Conservation (phyloP, 2,797 vertebrate genomes). For the Sardinella longiceps region DNA sequence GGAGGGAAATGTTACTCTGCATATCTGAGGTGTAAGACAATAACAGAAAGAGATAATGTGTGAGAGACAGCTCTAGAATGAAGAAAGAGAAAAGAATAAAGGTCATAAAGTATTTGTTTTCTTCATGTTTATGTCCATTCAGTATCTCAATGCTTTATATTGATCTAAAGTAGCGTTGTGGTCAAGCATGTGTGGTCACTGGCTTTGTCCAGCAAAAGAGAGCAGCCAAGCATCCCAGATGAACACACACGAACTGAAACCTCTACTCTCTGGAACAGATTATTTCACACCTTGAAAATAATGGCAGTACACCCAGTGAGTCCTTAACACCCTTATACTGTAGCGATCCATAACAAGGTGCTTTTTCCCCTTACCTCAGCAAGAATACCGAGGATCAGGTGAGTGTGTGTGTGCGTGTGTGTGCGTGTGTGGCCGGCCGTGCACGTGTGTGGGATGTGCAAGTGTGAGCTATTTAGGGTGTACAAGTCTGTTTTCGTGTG, state of each 20-base stretch:
- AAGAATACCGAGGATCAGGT: background rate
- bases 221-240: too few relatives aligned
- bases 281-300: background rate
- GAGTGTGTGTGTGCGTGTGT: background rate
- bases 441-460: background rate
- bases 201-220: too few relatives aligned
- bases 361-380: background rate
- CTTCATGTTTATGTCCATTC: background rate
- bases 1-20: too few relatives aligned
- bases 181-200: too few relatives aligned
- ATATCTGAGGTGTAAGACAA: too few relatives aligned
- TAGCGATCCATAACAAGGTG: background rate
- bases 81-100: background rate
- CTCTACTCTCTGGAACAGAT: background rate
- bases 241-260: background rate
- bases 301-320: background rate
- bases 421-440: background rate
- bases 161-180: too few relatives aligned
- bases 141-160: too few relatives aligned
- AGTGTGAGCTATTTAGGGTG: slow-evolving; percentile 1
- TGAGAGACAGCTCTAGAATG: background rate
- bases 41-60: background rate
- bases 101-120: too few relatives aligned
- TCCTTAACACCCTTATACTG: background rate
- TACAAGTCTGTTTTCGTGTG: background rate